These are phyloP conservation scores for Tenthredo distinguenda DNA, from an alignment of 2,888 invertebrate genomes.

Conservation along the genomic window DNA sequence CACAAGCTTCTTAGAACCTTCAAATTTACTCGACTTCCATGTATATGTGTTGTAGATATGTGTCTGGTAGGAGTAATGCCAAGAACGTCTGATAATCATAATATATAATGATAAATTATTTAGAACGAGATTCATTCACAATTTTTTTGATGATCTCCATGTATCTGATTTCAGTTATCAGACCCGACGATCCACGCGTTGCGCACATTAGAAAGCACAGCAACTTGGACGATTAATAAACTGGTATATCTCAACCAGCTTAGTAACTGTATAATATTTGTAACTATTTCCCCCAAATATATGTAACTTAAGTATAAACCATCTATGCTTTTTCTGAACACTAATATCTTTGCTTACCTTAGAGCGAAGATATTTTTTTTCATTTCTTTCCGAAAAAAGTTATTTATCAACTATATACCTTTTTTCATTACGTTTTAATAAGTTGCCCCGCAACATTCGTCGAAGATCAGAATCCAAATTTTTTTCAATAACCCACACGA, in stretches of 20 bases:
- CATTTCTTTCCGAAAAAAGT: too few species aligned
- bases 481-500: background rate
- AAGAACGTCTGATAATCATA: background rate
- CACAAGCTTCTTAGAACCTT: background rate
- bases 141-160: background rate
- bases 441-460: background rate
- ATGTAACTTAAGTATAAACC: slow-evolving; percentile 22
- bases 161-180: slow-evolving; percentile 62
- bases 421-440: background rate
- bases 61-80: background rate
- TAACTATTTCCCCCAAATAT: slow-evolving; percentile 26
- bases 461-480: background rate
- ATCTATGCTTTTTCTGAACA: background rate
- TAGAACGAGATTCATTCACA: background rate
- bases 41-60: background rate
- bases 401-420: too few species aligned
- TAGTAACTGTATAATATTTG: slow-evolving; percentile 39
- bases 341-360: background rate
- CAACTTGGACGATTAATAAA: background rate
- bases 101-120: background rate
- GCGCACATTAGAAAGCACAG: slow-evolving; percentile 55
- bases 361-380: too few species aligned
- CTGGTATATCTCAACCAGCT: background rate
- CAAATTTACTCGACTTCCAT: background rate
- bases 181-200: slow-evolving; percentile 65